Conservation (phyloP, 2,797 vertebrate genomes). For the Galago senegalensis region DNA sequence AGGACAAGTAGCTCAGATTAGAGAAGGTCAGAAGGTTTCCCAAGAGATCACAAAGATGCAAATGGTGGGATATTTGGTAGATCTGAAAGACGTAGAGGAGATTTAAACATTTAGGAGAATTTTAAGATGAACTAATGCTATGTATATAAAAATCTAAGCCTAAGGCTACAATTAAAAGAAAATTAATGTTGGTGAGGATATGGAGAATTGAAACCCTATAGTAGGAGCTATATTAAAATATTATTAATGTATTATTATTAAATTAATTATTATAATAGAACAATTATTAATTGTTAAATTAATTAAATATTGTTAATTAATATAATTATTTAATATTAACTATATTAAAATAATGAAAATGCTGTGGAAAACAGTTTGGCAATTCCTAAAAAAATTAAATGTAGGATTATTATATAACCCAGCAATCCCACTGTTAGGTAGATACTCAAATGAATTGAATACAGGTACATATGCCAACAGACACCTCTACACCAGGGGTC, state of each 20-base stretch:
- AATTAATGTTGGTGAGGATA: no score
- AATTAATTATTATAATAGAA: no score
- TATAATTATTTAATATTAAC: no score
- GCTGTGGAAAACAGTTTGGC: not conserved
- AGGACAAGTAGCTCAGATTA: not conserved
- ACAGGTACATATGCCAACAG: not conserved
- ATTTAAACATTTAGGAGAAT: slow-evolving; percentile 21
- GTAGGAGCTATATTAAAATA: no score
- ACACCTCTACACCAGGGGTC: not conserved
- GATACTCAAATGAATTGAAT: not conserved
- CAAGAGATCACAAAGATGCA: slow-evolving; percentile 1
- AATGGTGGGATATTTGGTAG: not conserved
- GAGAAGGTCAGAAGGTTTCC: not conserved
- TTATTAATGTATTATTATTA: no score
- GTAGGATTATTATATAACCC: not conserved
- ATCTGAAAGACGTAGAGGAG: not conserved
- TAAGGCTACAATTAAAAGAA: not conserved
- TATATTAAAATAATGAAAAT: not conserved
- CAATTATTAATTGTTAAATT: no score
- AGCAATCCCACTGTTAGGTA: not conserved
- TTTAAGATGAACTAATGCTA: slow-evolving; percentile 11
- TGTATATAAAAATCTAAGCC: not conserved
- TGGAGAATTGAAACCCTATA: no score
- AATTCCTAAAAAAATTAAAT: not conserved
- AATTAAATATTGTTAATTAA: no score